These are phyloP conservation scores for Podarcis muralis DNA, from an alignment of 2,113 vertebrate genomes.

Conservation along the genomic window DNA sequence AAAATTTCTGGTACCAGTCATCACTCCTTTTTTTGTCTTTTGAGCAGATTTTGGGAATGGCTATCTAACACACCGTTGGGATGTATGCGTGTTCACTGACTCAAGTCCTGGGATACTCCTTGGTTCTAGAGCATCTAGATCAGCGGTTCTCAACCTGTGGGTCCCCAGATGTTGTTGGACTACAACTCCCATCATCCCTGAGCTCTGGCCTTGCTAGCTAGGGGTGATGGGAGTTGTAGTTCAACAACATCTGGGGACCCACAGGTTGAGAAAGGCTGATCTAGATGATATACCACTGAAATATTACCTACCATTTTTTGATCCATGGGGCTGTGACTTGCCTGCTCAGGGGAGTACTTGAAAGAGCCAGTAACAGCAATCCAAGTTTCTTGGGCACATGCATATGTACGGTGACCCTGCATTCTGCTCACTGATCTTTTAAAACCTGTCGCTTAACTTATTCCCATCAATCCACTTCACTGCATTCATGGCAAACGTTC, in stretches of 20 bases:
- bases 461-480: neutral
- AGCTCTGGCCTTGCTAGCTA: too few species aligned
- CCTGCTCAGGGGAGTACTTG: neutral
- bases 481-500: neutral
- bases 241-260: too few species aligned
- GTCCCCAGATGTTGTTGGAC: too few species aligned
- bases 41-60: neutral
- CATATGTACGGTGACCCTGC: neutral
- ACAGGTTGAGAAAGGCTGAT: too few species aligned
- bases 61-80: neutral
- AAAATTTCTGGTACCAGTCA: neutral
- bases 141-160: too few species aligned
- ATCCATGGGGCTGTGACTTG: neutral
- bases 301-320: neutral
- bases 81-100: too few species aligned
- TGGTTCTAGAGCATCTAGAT: too few species aligned
- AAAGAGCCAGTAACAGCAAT: too few species aligned
- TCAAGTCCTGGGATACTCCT: too few species aligned
- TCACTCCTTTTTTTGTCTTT: neutral
- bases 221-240: too few species aligned
- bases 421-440: neutral
- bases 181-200: too few species aligned
- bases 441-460: neutral
- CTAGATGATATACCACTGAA: too few species aligned
- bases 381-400: neutral